A percentile compares a stretch with the other conserved stretches of the same genome.
These are phyloP conservation scores for Perognathus longimembris DNA, from an alignment of 2,113 vertebrate species.

Conservation along the genomic window DNA sequence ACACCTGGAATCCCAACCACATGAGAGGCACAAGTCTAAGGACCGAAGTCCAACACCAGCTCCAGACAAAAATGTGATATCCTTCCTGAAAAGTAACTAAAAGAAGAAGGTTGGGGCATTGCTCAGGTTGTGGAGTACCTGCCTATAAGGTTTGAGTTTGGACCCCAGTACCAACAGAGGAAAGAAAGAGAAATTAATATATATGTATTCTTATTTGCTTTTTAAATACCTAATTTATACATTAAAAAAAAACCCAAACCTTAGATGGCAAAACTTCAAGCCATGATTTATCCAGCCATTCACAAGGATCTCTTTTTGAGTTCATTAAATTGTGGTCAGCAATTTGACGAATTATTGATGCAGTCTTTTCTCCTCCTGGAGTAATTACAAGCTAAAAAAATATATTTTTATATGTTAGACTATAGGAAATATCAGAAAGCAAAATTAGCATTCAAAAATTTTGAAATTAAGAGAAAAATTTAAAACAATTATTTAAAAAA, in stretches of 20 bases:
- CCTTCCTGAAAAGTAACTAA: too few species aligned
- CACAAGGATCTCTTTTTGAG: slow-evolving; percentile 85
- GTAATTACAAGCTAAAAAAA: slow-evolving; percentile 90
- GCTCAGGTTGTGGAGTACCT: too few species aligned
- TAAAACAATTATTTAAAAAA: neutral
- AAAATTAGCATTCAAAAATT: slow-evolving; percentile 45
- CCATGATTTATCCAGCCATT: slow-evolving; percentile 93
- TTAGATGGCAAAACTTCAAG: slow-evolving; percentile 90
- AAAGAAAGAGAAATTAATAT: neutral
- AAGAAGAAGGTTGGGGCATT: too few species aligned
- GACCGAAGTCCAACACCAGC: too few species aligned
- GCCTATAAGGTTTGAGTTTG: too few species aligned
- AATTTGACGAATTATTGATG: slow-evolving; percentile 90
- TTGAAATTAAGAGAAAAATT: slow-evolving; percentile 38
- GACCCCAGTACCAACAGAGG: too few species aligned
- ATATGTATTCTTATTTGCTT: slow-evolving; percentile 2
- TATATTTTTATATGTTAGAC: slow-evolving; percentile 57
- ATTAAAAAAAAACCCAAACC: slow-evolving; percentile 87
- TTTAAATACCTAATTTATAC: slow-evolving; percentile 59
- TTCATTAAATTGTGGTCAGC: slow-evolving; percentile 89
- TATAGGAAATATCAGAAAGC: slow-evolving; percentile 41
- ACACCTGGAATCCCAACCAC: too few species aligned
- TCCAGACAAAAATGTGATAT: too few species aligned
- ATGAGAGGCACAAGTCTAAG: too few species aligned
- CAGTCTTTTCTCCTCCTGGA: slow-evolving; percentile 88